phyloP scores from a whole-genome alignment of 2,888 invertebrate species.

The Polymixis flavicincta region DNA sequence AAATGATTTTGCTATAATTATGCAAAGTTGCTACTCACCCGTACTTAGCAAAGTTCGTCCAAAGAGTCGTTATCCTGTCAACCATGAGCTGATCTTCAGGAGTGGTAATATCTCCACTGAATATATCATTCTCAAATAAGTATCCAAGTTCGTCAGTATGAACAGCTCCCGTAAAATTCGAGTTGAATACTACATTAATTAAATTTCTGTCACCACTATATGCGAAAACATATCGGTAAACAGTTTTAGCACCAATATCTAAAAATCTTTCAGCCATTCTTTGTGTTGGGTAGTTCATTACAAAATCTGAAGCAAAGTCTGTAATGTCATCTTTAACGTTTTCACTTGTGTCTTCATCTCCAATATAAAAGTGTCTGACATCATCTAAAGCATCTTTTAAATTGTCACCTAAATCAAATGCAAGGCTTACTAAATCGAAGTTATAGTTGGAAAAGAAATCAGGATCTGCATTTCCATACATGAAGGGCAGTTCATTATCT shows the following conservation, averaged over 20 bases:
- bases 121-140: slow-evolving; percentile 45
- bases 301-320: slow-evolving; percentile 38
- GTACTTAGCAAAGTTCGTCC: slow-evolving; percentile 64
- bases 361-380: slow-evolving; percentile 48
- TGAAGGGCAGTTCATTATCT: slow-evolving; percentile 31
- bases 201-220: slow-evolving; percentile 43
- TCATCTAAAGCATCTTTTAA: slow-evolving; percentile 22
- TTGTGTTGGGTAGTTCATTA: slow-evolving; percentile 40
- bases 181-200: not conserved
- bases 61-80: slow-evolving; percentile 55
- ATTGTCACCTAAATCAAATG: slow-evolving; percentile 31
- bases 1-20: not conserved
- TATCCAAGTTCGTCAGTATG: slow-evolving; percentile 63
- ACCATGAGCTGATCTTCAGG: slow-evolving; percentile 54
- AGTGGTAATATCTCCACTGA: slow-evolving; percentile 12
- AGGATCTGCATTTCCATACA: not conserved
- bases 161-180: slow-evolving; percentile 41
- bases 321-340: slow-evolving; percentile 15
- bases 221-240: slow-evolving; percentile 53
- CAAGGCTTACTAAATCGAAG: slow-evolving; percentile 14
- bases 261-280: slow-evolving; percentile 43
- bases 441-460: slow-evolving; percentile 24
- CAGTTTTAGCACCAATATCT: slow-evolving; percentile 29
- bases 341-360: slow-evolving; percentile 36
- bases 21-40: slow-evolving; percentile 11